A percentile compares a stretch with the other conserved stretches of the same genome.
Evolutionary conservation across 1,140 invertebrate species (phyloP).

Genomic region (Drepana arcuata): DNA sequence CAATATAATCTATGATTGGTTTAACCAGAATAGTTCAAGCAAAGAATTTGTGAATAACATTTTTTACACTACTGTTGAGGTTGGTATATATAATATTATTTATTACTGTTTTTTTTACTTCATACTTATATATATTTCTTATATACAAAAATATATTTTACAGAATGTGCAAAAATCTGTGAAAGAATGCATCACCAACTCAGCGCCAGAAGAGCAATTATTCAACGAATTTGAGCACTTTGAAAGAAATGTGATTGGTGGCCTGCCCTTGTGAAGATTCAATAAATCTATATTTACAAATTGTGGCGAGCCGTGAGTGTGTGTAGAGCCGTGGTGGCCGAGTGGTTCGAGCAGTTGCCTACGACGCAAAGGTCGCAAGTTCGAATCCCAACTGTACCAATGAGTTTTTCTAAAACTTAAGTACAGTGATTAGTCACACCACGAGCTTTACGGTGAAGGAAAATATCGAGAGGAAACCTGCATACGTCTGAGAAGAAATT

Average conservation of each 20-base stretch:
- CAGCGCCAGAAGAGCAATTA: slow-evolving; percentile 13
- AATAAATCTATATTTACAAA: no score
- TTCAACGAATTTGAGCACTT: slow-evolving; percentile 25
- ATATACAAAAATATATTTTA: slow-evolving; percentile 11
- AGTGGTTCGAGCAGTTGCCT: no score
- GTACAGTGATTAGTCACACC: no score
- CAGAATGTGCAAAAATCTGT: slow-evolving; percentile 25
- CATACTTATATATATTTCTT: background rate
- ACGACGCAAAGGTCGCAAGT: no score
- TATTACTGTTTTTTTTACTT: slow-evolving; percentile 2
- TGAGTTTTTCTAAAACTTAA: no score
- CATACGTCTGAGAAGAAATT: no score
- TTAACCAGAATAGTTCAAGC: slow-evolving; percentile 2
- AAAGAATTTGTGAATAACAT: slow-evolving; percentile 20
- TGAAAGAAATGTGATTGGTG: slow-evolving; percentile 30
- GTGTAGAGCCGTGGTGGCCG: no score
- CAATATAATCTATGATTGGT: slow-evolving; percentile 24
- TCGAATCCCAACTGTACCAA: no score
- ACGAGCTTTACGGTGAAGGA: no score
- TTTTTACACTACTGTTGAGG: slow-evolving; percentile 27
- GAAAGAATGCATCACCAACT: slow-evolving; percentile 3
- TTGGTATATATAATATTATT: slow-evolving; percentile 12
- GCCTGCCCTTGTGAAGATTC: slow-evolving; percentile 19
- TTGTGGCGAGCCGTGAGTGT: no score
- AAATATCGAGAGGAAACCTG: no score